Evolutionary conservation across 2,888 invertebrate genomes (phyloP).

Genomic region (Eurois occulta): DNA sequence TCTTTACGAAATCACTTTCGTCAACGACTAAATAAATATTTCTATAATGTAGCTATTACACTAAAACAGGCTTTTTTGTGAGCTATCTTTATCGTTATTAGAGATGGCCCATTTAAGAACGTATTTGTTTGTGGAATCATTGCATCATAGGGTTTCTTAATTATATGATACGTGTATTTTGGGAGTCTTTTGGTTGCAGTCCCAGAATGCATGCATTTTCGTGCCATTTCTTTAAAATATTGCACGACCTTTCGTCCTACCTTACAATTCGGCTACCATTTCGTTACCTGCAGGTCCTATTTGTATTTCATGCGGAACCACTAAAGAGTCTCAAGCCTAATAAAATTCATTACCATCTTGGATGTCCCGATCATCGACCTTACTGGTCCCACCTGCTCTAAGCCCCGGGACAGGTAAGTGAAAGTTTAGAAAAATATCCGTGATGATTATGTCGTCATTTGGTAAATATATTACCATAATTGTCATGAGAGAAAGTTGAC

Average conservation of each 20-base stretch:
- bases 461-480: conserved; percentile 58
- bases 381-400: conserved; percentile 41
- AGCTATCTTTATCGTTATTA: conserved; percentile 20
- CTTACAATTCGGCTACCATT: background rate
- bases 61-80: conserved; percentile 35
- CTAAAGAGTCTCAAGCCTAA: background rate
- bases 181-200: background rate
- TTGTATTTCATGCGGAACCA: conserved; percentile 29
- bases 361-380: conserved; percentile 57
- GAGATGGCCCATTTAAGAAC: conserved; percentile 16
- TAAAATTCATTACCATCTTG: conserved; percentile 25
- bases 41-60: conserved; percentile 27
- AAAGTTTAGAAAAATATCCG: conserved; percentile 73
- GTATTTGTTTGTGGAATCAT: background rate
- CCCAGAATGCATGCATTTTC: background rate
- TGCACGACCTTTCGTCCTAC: background rate
- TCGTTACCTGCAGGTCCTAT: background rate
- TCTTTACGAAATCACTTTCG: conserved; percentile 55
- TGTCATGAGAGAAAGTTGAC: conserved; percentile 63
- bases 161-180: background rate
- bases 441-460: conserved; percentile 57
- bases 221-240: background rate
- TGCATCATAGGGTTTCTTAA: background rate
- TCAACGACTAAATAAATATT: conserved; percentile 46
- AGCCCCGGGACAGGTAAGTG: conserved; percentile 67